Percentiles rank a stretch among this genome's conserved stretches.
Evolutionary conservation across 2,113 vertebrate species (phyloP).

Genomic region (Scomber colias): DNA sequence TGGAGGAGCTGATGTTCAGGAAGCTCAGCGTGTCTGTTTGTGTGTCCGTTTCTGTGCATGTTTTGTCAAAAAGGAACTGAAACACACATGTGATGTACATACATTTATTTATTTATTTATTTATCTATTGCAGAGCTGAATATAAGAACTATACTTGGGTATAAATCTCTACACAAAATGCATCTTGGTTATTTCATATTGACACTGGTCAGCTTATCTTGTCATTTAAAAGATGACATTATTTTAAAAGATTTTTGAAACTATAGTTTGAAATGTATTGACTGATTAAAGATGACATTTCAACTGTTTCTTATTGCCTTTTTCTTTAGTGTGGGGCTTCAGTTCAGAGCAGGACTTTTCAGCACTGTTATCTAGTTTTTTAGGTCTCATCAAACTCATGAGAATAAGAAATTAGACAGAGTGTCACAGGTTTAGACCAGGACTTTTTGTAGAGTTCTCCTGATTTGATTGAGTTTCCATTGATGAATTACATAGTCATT

Average conservation of each 20-base stretch:
- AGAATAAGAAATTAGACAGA: no score
- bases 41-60: conserved; percentile 24
- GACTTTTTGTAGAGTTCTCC: no score
- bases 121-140: conserved; percentile 56
- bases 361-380: no score
- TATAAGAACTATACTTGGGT: conserved; percentile 9
- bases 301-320: background rate
- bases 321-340: background rate
- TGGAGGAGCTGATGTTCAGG: background rate
- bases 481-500: no score
- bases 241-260: conserved; percentile 64
- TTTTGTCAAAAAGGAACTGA: conserved; percentile 11
- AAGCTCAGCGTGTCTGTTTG: background rate
- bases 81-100: background rate
- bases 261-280: conserved; percentile 65
- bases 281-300: conserved; percentile 73
- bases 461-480: no score
- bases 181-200: conserved; percentile 53
- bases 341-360: no score
- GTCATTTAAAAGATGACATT: conserved; percentile 65
- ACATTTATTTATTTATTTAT: conserved; percentile 39
- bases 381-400: background rate
- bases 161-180: conserved; percentile 34
- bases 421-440: no score
- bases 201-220: conserved; percentile 15